Base-by-base conservation (phyloP, 2,888 invertebrate species). In the Allygus modestus region DNA sequence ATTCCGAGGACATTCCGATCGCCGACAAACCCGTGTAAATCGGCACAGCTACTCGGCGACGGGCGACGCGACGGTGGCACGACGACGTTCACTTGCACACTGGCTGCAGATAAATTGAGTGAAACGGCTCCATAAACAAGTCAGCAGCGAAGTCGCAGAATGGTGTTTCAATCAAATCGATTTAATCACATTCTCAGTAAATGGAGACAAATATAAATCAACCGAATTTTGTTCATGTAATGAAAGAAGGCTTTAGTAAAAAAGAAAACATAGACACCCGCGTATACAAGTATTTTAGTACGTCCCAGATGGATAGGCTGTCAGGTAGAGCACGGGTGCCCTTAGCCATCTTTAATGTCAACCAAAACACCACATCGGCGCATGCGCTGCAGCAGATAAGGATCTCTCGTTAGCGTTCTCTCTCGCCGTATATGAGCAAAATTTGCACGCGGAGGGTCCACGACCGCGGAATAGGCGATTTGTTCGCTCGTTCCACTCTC, bases 391-490 rank as follows among this genome's bases (percentile, higher is more conserved):
- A 9, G 9, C 37, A 37, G 65, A 65, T 65, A 31, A 1, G 4
- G 31, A 65, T 65, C 65, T 12, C 65, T 65, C 65, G 65, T 65
- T 65, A 65, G 65, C 28, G 65, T 2, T 54, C 54, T 54, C 54
- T 15, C 2, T 65, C 71, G 26, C 71, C 71, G 37, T 71, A 71
- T 71, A 71, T 71, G 71, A 71, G 71, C 71, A 71, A 71, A 41
- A 71, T 71, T 71, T 71, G 71, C 71, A 71, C 71, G 65, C 65
- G 65, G 65, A 28, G 58, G 58, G 58, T 31, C 65, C 65, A 28
- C 65, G 65, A 65, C 31, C 31, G 54, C 54, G 20, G 1, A n/a
- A n/a, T n/a, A 23, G 31, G 0, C 65, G 65, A 65, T 65, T 65
- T 65, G 65, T 31, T 58, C 58, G 58, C 58, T 23, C 17, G 5